Evolutionary conservation across 2,113 vertebrate species (phyloP).

Genomic region (Sphaerodactylus townsendi): DNA sequence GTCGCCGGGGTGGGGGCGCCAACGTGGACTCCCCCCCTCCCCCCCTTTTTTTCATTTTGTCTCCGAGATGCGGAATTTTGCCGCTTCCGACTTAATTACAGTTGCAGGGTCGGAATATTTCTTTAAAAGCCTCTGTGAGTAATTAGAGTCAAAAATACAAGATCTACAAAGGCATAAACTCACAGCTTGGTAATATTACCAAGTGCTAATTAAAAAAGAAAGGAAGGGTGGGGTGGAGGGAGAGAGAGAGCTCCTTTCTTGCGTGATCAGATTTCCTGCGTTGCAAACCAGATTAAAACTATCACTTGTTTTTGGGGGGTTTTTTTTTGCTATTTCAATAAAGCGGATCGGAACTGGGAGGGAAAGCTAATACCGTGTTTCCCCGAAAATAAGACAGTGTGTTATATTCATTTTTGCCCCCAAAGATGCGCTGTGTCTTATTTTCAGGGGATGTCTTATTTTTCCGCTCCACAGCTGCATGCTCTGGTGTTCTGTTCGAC

Average conservation of each 20-base stretch:
- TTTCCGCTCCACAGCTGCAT: no score
- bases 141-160: slow-evolving; percentile 82
- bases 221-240: slow-evolving; percentile 68
- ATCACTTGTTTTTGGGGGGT: no score
- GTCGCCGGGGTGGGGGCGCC: slow-evolving; percentile 23
- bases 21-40: background rate
- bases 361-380: no score
- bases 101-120: slow-evolving; percentile 74
- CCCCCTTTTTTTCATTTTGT: background rate
- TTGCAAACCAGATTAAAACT: slow-evolving; percentile 61
- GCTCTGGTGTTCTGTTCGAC: no score
- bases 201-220: slow-evolving; percentile 80
- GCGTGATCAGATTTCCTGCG: slow-evolving; percentile 67
- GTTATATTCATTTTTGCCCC: no score
- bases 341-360: slow-evolving; percentile 2
- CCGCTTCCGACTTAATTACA: slow-evolving; percentile 71
- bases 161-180: slow-evolving; percentile 81
- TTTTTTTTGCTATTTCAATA: slow-evolving; percentile 14
- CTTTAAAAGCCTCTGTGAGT: slow-evolving; percentile 79
- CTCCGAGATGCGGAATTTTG: slow-evolving; percentile 32
- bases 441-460: no score
- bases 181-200: slow-evolving; percentile 77
- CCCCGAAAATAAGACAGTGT: no score
- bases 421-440: no score
- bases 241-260: slow-evolving; percentile 43